Percentiles rank a stretch among this genome's conserved stretches.
Conservation (phyloP, 2,113 vertebrate species). For the Ivindomyrus marchei region DNA sequence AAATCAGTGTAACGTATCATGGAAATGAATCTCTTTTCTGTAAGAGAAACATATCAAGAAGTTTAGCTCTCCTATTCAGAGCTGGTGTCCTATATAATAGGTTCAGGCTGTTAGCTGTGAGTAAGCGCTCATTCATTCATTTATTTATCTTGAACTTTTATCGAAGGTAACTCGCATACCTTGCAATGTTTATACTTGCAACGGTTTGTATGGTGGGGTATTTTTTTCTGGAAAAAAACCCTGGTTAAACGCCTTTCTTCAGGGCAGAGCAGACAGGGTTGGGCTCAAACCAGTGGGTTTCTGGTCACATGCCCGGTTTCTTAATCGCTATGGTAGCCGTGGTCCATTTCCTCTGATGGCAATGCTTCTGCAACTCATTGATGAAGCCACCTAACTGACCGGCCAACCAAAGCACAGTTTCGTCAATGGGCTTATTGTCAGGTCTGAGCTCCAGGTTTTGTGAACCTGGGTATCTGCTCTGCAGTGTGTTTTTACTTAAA, state of each 20-base stretch:
- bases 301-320: constrained; percentile 24
- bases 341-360: background rate
- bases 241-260: background rate
- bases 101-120: background rate
- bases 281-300: background rate
- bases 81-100: background rate
- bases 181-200: background rate
- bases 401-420: background rate
- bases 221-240: background rate
- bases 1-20: background rate
- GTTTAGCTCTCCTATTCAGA: background rate
- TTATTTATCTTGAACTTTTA: background rate
- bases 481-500: background rate
- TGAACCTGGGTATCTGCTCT: background rate
- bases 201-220: background rate
- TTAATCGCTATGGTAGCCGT: constrained; percentile 39
- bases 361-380: background rate
- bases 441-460: background rate
- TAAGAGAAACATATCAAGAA: background rate
- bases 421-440: background rate
- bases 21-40: background rate
- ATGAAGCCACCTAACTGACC: background rate
- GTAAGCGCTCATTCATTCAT: background rate
- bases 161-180: background rate
- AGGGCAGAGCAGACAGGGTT: background rate